These are phyloP conservation scores for Ageneiosus marmoratus DNA, from an alignment of 2,113 vertebrate genomes.

Conservation along the genomic window DNA sequence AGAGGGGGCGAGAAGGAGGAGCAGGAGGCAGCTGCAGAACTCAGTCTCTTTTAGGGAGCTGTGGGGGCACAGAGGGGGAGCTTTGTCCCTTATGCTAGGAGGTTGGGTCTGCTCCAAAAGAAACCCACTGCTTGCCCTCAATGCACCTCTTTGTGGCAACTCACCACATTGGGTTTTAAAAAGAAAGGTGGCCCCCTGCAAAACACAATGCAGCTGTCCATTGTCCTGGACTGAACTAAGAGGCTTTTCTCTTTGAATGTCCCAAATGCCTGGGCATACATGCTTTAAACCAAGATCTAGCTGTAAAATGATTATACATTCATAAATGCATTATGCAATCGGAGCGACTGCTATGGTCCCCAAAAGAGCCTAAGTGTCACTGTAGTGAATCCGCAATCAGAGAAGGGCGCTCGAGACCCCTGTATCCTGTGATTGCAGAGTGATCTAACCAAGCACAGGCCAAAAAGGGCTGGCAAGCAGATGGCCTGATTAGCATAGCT, in stretches of 20 bases:
- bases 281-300: slow-evolving; percentile 18
- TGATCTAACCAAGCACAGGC: slow-evolving; percentile 18
- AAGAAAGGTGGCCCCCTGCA: slow-evolving; percentile 46
- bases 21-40: slow-evolving; percentile 70
- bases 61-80: slow-evolving; percentile 67
- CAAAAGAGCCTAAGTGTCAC: slow-evolving; percentile 23
- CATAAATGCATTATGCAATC: slow-evolving; percentile 24
- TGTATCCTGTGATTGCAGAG: slow-evolving; percentile 29
- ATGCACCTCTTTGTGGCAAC: slow-evolving; percentile 49
- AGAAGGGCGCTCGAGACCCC: slow-evolving; percentile 34
- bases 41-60: slow-evolving; percentile 61
- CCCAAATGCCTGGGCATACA: slow-evolving; percentile 32
- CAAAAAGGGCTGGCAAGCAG: slow-evolving; percentile 41
- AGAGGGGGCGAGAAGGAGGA: slow-evolving; percentile 56
- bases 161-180: slow-evolving; percentile 44
- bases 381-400: slow-evolving; percentile 30
- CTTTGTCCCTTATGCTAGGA: slow-evolving; percentile 64
- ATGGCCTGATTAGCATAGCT: slow-evolving; percentile 50
- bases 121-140: slow-evolving; percentile 49
- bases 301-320: slow-evolving; percentile 35
- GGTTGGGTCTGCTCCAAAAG: slow-evolving; percentile 49
- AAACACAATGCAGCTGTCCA: slow-evolving; percentile 51
- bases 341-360: background rate
- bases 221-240: slow-evolving; percentile 46
- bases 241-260: slow-evolving; percentile 40